A percentile compares a stretch with the other conserved stretches of the same genome.
phyloP scores from a whole-genome alignment of 2,888 invertebrate species.

The Neoascia interrupta region DNA sequence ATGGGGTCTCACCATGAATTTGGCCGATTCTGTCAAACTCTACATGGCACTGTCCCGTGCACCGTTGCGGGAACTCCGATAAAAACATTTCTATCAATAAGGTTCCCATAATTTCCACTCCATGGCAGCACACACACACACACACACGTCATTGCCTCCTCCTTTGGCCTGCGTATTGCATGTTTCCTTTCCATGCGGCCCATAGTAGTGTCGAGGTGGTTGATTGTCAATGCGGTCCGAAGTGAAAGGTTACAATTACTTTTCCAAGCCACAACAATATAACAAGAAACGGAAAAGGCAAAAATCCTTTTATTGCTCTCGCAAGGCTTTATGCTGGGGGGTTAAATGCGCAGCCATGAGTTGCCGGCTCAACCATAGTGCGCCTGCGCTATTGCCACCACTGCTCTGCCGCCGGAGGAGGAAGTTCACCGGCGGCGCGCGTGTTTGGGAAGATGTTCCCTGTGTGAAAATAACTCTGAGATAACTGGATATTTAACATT shows the following conservation, averaged over 20 bases:
- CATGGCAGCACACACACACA: neutral
- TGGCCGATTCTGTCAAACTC: constrained; percentile 47
- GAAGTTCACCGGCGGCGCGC: constrained; percentile 33
- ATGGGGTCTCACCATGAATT: constrained; percentile 7
- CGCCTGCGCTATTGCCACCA: too few relatives aligned
- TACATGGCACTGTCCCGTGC: constrained; percentile 17
- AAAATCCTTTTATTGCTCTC: constrained; percentile 61
- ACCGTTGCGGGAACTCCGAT: constrained; percentile 15
- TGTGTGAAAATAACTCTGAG: constrained; percentile 62
- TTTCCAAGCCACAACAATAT: constrained; percentile 57
- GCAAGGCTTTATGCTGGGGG: constrained; percentile 45
- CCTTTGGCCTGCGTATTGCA: constrained; percentile 45
- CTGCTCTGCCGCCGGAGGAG: constrained; percentile 3
- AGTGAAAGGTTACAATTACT: constrained; percentile 70
- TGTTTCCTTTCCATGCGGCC: constrained; percentile 24
- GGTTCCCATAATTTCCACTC: constrained; percentile 62
- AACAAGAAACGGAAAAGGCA: constrained; percentile 33
- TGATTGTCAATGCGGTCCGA: constrained; percentile 66
- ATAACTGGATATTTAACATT: constrained; percentile 68
- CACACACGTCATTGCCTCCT: constrained; percentile 13
- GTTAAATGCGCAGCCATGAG: constrained; percentile 39
- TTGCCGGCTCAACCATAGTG: constrained; percentile 20
- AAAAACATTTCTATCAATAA: constrained; percentile 68
- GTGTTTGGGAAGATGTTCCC: constrained; percentile 60
- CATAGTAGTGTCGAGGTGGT: too few relatives aligned